These are phyloP conservation scores for Eulemur coronatus DNA, from an alignment of 2,797 vertebrate species.

Conservation along the genomic window DNA sequence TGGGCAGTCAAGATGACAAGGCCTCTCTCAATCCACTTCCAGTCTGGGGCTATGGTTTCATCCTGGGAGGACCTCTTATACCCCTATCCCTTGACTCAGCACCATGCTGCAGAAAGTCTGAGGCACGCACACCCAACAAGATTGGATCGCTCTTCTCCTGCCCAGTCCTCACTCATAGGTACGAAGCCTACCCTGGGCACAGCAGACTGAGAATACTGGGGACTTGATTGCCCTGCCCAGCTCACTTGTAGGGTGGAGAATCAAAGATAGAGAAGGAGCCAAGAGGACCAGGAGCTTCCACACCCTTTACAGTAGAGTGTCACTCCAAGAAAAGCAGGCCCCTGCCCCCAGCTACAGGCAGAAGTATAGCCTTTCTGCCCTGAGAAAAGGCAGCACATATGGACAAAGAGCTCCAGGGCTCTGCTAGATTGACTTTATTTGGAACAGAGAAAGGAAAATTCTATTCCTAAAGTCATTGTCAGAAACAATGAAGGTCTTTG, in stretches of 20 bases:
- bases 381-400: not conserved
- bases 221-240: accelerated
- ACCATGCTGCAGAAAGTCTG: not conserved
- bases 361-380: not conserved
- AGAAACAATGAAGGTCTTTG: not conserved
- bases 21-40: not conserved
- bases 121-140: accelerated
- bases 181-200: not conserved
- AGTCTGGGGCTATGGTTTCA: not conserved
- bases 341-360: too few relatives aligned
- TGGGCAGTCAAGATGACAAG: not conserved
- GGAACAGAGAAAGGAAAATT: not conserved
- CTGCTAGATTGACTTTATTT: not conserved
- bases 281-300: not conserved
- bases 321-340: not conserved
- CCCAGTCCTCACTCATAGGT: not conserved
- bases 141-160: too few relatives aligned
- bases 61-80: not conserved
- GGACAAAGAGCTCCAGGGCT: not conserved
- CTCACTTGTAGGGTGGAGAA: not conserved
- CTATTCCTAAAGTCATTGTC: not conserved
- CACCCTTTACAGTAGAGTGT: not conserved
- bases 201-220: not conserved
- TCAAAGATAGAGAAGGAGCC: not conserved
- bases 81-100: accelerated